Base-by-base conservation (phyloP, 2,113 vertebrate genomes). In the Menura novaehollandiae region DNA sequence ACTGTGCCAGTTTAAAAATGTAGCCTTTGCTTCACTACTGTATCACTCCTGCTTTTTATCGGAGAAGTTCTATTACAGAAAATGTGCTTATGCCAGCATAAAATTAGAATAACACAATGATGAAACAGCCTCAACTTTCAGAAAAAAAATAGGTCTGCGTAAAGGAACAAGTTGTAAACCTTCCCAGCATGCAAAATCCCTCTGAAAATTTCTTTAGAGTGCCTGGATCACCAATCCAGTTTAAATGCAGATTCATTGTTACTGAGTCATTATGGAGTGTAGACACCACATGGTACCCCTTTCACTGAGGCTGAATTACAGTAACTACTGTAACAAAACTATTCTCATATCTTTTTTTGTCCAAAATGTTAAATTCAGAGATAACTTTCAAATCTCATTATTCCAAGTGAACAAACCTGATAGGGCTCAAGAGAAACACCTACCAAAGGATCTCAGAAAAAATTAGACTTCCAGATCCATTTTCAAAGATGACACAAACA, bases 51-150 rank as follows among this genome's bases (percentile, higher is more conserved):
- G 67, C 44, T 95, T 90, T 74, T 67, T 77, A 83, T 27, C 46
- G 80, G 39, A 35, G 59, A 91, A 97, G 91, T 72, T 93, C 92
- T 81, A 78, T 92, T 93, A 86, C 32, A 94, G 79, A 86, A 95
- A 95, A 84, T 81, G 20, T 78, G 24, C 1, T 68, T 84, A 81
- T 41, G 44, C 20, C 52, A 74, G 43, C 56, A 94, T 92, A 84
- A 90, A 86, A 90, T 91, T 86, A 85, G 43, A 90, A 76, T 94
- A 96, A 80, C 27, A 72, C 32, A 85, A 28, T 77, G 51, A 78
- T 78, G 76, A 84, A 91, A 81, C 52, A 84, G 20, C 11, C 32
- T 21, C 28, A 59, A 41, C 23, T 67, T 91, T 67, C 68, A 82
- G 32, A 8, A 89, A 75, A 84, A 72, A 86, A 82, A 47, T 11